Conservation (phyloP, 2,797 vertebrate species). For the Pipistrellus kuhlii region DNA sequence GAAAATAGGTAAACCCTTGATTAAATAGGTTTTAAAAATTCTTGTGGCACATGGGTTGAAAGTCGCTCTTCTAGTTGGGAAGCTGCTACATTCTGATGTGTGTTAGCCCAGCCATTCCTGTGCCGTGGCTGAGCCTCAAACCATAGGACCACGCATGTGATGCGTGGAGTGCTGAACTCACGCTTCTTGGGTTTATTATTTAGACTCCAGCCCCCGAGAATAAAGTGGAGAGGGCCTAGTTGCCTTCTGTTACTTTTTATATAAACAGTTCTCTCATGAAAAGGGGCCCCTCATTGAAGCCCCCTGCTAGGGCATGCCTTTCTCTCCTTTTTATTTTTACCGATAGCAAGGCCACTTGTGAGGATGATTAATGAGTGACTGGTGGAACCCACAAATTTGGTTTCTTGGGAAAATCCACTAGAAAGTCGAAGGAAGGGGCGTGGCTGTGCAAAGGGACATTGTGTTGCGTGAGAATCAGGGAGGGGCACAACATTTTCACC, state of each 20-base stretch:
- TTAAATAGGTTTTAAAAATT: neutral
- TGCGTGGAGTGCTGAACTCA: neutral
- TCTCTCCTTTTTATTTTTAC: neutral
- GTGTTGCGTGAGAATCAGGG: too few species aligned
- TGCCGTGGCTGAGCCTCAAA: neutral
- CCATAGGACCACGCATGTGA: accelerated
- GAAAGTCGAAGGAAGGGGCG: neutral
- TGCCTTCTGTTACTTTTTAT: neutral
- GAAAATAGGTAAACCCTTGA: neutral
- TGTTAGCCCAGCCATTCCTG: neutral
- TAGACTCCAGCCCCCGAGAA: neutral
- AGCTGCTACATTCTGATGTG: neutral
- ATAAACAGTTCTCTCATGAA: neutral
- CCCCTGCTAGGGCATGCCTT: neutral
- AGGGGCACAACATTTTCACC: too few species aligned
- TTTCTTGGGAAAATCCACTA: neutral
- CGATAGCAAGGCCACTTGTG: neutral
- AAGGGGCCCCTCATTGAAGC: neutral
- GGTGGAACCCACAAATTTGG: neutral
- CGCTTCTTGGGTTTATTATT: too few species aligned
- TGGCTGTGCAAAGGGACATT: neutral
- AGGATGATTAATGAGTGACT: neutral
- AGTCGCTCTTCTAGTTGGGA: neutral
- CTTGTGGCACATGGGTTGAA: neutral
- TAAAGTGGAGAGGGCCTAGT: neutral